These are phyloP conservation scores for Heliconius hewitsoni DNA, from an alignment of 1,140 invertebrate genomes.

Conservation along the genomic window DNA sequence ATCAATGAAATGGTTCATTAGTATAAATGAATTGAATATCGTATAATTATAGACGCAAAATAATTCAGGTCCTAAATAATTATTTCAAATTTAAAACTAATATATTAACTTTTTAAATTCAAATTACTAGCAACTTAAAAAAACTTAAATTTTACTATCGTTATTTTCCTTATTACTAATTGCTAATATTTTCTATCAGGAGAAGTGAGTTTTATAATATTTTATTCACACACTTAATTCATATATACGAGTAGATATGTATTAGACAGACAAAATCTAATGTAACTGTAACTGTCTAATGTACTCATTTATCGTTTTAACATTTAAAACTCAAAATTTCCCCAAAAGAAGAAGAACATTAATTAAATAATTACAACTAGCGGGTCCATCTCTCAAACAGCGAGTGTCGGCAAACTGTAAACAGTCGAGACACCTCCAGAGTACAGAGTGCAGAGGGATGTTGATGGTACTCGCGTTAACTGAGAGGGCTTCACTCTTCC, in stretches of 20 bases:
- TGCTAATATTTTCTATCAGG: background rate
- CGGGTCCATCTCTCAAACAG: background rate
- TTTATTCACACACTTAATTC: no score
- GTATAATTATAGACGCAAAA: no score
- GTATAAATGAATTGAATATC: no score
- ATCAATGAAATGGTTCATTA: no score
- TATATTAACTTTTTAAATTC: no score
- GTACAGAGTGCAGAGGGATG: background rate
- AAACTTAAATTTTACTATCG: background rate
- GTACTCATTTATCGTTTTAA: no score
- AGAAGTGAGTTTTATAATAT: background rate
- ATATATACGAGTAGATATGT: no score
- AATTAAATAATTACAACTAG: background rate
- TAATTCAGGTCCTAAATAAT: no score
- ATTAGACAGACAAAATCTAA: background rate
- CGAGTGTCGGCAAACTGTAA: slow-evolving; percentile 25
- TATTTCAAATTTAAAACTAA: no score
- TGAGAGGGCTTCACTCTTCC: background rate
- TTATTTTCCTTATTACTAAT: background rate
- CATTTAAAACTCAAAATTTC: background rate
- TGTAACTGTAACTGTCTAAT: no score
- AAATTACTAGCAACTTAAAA: no score
- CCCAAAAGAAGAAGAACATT: background rate
- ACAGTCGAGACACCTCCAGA: background rate
- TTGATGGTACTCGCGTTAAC: slow-evolving; percentile 18